Evolutionary conservation across 1,140 invertebrate species (phyloP), one percentile per base, ranked within the genome.

Genomic region (Zophobas morio): DNA sequence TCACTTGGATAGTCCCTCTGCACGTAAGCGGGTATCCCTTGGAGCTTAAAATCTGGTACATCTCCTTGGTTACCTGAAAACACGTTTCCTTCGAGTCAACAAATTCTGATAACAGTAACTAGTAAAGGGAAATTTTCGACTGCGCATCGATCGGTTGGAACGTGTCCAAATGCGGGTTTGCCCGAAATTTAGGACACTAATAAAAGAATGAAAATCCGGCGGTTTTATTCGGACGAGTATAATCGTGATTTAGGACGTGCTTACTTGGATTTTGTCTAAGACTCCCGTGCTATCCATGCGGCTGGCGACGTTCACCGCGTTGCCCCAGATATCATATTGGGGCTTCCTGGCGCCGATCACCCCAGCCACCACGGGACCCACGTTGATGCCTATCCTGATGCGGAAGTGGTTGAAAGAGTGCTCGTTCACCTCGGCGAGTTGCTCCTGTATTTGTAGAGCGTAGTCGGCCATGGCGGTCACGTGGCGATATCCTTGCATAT

Each of bases 321-420:
- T 98, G 6, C 96, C 95, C 96, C 96, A 97, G 81, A 97, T 97
- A 83, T 97, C 96, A 86, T 96, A 97, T 79, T 96, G 95, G 1
- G 95, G 95, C 84, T 96, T 96, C 66, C 96, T 90, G 1, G 96
- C 96, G 0, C 97, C 97, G 80, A 99, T 98, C 0, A 99, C 97
- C 0, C 97, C 97, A 0, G 97, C 96, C 0, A 99, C 96, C 1
- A 98, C 95, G 3, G 96, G 95, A 0, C 97, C 97, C 79, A 98
- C 94, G 87, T 97, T 98, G 84, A 99, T 96, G 63, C 95, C 97
- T 79, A 99, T 95, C 80, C 96, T 89, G 83, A 99, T 94, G 76
- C 95, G 93, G 87, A 99, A 99, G 88, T 96, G 97, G 88, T 99
- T 98, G 88, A 98, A 99, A 1, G 97, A 98, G 88, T 99, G 96